Base-by-base conservation (phyloP, 2,113 vertebrate species). In the Pleuronectes platessa region DNA sequence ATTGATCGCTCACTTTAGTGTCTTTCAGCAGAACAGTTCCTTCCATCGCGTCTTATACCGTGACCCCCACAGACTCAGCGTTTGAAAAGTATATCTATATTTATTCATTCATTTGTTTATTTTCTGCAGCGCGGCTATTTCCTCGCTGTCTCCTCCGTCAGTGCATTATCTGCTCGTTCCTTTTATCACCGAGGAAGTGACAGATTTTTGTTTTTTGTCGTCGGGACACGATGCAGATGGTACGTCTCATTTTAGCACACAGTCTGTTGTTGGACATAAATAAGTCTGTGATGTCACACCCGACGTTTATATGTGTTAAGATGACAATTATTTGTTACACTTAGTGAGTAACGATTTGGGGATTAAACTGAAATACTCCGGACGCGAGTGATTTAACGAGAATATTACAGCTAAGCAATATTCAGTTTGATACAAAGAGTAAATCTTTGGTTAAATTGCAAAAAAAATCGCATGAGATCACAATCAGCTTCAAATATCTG, bases 161-260 rank as follows among this genome's bases (percentile, higher is more conserved):
- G 37, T 11, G 40, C 35, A 23, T 58, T 37, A 73, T 85, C 82
- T 18, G 6, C 4, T 74, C 78, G 3, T 35, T 69, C 31, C 88
- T 92, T 93, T 93, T 45, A 91, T 93, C 90, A 90, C 24, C 0
- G 12, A 9, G 2, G 73, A 90, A 69, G 83, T 86, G 90, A 89
- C 89, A 84, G 72, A 73, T 87, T 76, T 77, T 79, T 8, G 6
- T 8, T 31, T 31, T 31, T 31, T 31, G 26, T 89, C 82, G 26
- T 27, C 85, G 85, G 81, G 79, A 24, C n/a, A 2, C 15, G 13
- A 72, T 66, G 78, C 72, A 71, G 90, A 87, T 68, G 89, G 78
- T 61, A 60, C 60, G 11, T 89, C 83, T 90, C 81, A 15, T 89
- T 87, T 83, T 85, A 84, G 81, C 76, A 84, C 73, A 49, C 79